A percentile compares a stretch with the other conserved stretches of the same genome.
These are phyloP conservation scores for Diloba caeruleocephala DNA, from an alignment of 2,888 invertebrate species.

Conservation along the genomic window DNA sequence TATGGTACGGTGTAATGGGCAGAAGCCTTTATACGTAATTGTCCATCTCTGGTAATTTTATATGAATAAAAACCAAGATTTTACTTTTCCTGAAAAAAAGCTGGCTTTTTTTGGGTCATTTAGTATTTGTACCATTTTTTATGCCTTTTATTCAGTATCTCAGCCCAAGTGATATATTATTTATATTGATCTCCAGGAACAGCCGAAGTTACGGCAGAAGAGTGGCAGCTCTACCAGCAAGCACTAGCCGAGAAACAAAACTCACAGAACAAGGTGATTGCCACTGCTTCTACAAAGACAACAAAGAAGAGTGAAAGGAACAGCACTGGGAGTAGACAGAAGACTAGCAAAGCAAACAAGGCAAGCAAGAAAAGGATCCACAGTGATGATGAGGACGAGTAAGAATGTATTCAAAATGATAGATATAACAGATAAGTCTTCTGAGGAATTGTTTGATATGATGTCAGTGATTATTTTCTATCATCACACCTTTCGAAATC, in stretches of 20 bases:
- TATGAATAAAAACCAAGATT: too few relatives aligned
- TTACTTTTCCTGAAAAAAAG: too few relatives aligned
- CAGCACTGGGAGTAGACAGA: slow-evolving; percentile 39
- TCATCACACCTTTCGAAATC: too few relatives aligned
- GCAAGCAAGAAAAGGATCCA: slow-evolving; percentile 59
- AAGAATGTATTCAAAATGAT: slow-evolving; percentile 49
- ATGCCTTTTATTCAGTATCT: too few relatives aligned
- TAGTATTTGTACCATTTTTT: too few relatives aligned
- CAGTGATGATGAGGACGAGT: slow-evolving; percentile 82
- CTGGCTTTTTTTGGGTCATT: too few relatives aligned
- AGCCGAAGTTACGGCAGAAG: slow-evolving; percentile 81
- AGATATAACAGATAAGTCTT: background rate
- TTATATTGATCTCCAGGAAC: slow-evolving; percentile 68
- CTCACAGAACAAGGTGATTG: slow-evolving; percentile 57
- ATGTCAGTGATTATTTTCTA: too few relatives aligned
- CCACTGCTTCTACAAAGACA: slow-evolving; percentile 57
- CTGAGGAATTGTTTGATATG: too few relatives aligned
- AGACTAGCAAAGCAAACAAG: slow-evolving; percentile 47
- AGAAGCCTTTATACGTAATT: too few relatives aligned
- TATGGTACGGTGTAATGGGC: too few relatives aligned
- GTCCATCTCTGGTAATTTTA: too few relatives aligned
- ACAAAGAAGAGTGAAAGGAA: slow-evolving; percentile 56
- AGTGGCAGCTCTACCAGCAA: slow-evolving; percentile 85
- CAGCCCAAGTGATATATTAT: too few relatives aligned
- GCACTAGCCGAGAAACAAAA: slow-evolving; percentile 79